Percentiles rank a stretch among this genome's conserved stretches.
Conservation (phyloP, 1,140 invertebrate species). For the Steinernema feltiae region DNA sequence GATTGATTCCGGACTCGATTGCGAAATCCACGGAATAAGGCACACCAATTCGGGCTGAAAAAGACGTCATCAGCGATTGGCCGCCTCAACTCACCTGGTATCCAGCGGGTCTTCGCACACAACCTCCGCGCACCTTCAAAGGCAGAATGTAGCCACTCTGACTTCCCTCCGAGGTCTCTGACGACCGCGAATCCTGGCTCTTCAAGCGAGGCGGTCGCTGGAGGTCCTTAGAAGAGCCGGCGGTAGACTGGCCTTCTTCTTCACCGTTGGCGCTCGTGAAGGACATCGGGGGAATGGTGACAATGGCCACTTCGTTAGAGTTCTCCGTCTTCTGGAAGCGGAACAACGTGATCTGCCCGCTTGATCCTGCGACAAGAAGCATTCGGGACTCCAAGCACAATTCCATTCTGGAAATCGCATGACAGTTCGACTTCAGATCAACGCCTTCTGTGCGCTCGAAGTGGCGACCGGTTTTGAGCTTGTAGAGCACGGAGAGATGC, state of each 20-base stretch:
- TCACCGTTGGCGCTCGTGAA: conserved; percentile 16
- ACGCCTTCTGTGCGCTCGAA: conserved; percentile 68
- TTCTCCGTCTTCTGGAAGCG: conserved; percentile 86
- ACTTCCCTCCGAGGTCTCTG: conserved; percentile 30
- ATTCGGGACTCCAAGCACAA: conserved; percentile 85
- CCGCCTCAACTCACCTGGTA: conserved; percentile 35
- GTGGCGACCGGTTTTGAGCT: conserved; percentile 89
- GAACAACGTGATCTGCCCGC: conserved; percentile 86
- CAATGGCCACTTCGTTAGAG: conserved; percentile 72
- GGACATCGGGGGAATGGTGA: conserved; percentile 29
- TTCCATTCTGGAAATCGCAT: conserved; percentile 84
- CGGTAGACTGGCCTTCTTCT: background rate
- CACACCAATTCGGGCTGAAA: conserved; percentile 93
- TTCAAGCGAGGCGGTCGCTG: background rate
- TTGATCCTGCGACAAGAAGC: conserved; percentile 78
- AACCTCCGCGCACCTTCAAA: conserved; percentile 71
- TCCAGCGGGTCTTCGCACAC: conserved; percentile 75
- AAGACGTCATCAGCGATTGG: conserved; percentile 24
- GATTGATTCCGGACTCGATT: conserved; percentile 73
- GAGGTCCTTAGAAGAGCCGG: conserved; percentile 23
- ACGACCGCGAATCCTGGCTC: background rate
- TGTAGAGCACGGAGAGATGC: conserved; percentile 83
- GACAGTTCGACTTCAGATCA: conserved; percentile 70
- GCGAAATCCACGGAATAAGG: conserved; percentile 74
- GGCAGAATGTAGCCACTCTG: conserved; percentile 59